Evolutionary conservation across 2,888 invertebrate species (phyloP).

Genomic region (Tribolium freemani): DNA sequence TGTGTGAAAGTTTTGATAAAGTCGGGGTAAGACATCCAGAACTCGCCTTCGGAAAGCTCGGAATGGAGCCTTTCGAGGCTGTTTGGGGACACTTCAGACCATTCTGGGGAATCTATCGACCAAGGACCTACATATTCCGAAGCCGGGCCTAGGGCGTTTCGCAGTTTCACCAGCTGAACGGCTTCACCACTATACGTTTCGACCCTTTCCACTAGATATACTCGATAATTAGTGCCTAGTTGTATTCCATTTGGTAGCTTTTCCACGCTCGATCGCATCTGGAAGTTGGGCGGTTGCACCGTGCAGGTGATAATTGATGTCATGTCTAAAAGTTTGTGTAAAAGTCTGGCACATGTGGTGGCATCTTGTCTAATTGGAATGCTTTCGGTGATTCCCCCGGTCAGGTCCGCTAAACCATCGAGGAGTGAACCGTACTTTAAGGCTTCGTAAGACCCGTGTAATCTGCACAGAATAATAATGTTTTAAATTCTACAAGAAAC

Average conservation of each 20-base stretch:
- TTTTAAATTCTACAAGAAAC: constrained; percentile 1
- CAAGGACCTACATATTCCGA: constrained; percentile 79
- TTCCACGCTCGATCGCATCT: constrained; percentile 68
- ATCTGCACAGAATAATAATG: constrained; percentile 68
- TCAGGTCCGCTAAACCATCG: constrained; percentile 89
- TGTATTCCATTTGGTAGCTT: constrained; percentile 78
- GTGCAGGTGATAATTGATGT: constrained; percentile 89
- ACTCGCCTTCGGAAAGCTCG: constrained; percentile 67
- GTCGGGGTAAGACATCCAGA: constrained; percentile 85
- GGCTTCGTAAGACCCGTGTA: constrained; percentile 94
- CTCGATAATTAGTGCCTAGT: constrained; percentile 84
- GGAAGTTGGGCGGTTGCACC: constrained; percentile 71
- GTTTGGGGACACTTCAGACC: constrained; percentile 82
- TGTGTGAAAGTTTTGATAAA: constrained; percentile 86
- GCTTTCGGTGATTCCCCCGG: constrained; percentile 90
- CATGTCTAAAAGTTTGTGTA: constrained; percentile 81
- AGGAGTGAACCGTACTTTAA: constrained; percentile 91
- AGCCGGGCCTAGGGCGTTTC: constrained; percentile 77
- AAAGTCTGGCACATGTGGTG: constrained; percentile 76
- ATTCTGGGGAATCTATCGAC: constrained; percentile 78
- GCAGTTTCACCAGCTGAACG: constrained; percentile 78
- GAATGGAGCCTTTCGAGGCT: constrained; percentile 80
- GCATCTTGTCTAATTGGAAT: constrained; percentile 80
- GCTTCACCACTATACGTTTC: constrained; percentile 81
- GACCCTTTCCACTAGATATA: constrained; percentile 81